These are phyloP conservation scores for Helicolenus hilgendorfi DNA, from an alignment of 2,797 vertebrate species.

Conservation along the genomic window DNA sequence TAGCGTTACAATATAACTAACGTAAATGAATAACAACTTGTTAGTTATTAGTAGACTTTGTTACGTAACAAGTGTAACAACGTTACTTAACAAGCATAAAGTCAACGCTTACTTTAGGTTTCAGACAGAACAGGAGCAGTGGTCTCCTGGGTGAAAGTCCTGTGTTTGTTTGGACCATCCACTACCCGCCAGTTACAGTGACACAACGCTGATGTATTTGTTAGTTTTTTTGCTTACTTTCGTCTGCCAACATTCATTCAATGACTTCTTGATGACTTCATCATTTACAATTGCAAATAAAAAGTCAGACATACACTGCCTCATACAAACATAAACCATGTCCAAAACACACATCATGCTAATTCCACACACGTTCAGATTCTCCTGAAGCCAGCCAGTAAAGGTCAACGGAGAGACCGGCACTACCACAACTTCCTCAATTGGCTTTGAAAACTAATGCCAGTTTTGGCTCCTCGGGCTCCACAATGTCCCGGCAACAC, in stretches of 20 bases:
- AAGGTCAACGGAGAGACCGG: background rate
- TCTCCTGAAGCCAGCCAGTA: background rate
- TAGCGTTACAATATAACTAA: background rate
- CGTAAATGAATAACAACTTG: background rate
- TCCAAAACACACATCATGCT: background rate
- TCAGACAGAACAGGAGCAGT: background rate
- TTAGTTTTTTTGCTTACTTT: rapidly evolving
- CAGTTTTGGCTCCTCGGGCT: background rate
- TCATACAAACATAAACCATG: background rate
- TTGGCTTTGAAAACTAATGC: background rate
- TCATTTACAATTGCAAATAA: background rate
- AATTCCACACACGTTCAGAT: background rate
- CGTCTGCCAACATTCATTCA: background rate
- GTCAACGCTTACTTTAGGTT: background rate
- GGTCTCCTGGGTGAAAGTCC: background rate
- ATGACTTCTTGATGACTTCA: background rate
- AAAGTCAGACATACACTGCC: background rate
- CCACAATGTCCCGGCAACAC: background rate
- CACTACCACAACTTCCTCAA: background rate
- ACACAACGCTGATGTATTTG: background rate
- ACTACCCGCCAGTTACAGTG: background rate
- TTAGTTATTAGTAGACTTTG: background rate
- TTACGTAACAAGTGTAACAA: background rate
- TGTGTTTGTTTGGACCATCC: background rate
- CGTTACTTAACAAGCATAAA: background rate